Percentiles rank a stretch among this genome's conserved stretches.
Evolutionary conservation across 2,888 invertebrate genomes (phyloP).

Genomic region (Opisthograptis luteolata): DNA sequence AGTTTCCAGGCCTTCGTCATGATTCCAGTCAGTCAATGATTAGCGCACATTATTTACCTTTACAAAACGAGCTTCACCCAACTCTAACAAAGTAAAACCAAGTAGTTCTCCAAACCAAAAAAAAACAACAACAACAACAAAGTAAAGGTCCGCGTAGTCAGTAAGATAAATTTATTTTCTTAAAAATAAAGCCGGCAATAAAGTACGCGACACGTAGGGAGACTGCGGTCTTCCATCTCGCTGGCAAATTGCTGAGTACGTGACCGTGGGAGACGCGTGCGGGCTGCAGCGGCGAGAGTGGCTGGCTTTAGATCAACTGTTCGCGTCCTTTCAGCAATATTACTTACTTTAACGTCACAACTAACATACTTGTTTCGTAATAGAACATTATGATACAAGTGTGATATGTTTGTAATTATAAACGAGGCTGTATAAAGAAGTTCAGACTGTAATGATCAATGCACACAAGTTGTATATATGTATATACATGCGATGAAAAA

Average conservation of each 20-base stretch:
- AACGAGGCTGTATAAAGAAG: too few relatives aligned
- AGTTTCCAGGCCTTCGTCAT: too few relatives aligned
- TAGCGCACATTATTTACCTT: too few relatives aligned
- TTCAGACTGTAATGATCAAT: too few relatives aligned
- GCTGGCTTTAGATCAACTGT: constrained; percentile 12
- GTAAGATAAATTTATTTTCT: constrained; percentile 44
- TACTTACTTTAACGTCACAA: too few relatives aligned
- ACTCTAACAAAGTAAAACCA: background rate
- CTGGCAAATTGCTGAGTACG: constrained; percentile 58
- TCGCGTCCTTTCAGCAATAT: constrained; percentile 7
- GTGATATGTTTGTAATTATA: too few relatives aligned
- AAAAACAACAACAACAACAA: constrained; percentile 22
- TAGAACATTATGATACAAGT: too few relatives aligned
- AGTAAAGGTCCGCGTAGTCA: constrained; percentile 29
- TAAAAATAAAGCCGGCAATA: constrained; percentile 57
- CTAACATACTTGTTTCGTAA: too few relatives aligned
- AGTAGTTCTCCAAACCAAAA: background rate
- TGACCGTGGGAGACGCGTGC: constrained; percentile 42
- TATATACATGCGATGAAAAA: too few relatives aligned
- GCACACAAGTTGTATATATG: too few relatives aligned
- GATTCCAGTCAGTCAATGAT: too few relatives aligned
- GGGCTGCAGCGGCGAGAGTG: constrained; percentile 10
- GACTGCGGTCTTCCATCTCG: constrained; percentile 60
- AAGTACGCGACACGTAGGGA: constrained; percentile 54
- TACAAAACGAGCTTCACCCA: background rate